Evolutionary conservation across 2,797 vertebrate genomes (phyloP), one percentile per base, ranked within the genome.

Genomic region (Chlorospingus semifuscus): DNA sequence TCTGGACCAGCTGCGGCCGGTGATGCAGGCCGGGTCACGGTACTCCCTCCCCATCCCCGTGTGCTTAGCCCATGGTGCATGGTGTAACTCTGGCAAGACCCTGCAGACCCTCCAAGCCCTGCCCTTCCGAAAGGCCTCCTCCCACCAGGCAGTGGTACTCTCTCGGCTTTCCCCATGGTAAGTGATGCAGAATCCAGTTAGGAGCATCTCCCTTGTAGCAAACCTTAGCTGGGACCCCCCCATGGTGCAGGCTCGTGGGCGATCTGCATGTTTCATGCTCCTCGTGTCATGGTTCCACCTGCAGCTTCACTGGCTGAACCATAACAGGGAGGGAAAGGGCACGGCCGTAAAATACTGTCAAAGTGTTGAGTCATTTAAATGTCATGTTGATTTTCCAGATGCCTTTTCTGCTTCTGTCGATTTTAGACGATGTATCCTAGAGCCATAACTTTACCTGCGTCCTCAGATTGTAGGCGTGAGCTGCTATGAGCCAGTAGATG

Each of bases 401-500:
- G 96, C 96, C 96, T 97, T 90, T 97, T 92, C 95, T 93, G 96
- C 95, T 96, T 96, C 87, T 89, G 61, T 94, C 55, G 4, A 49
- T 77, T 90, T 71, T 96, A 96, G 97, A 94, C 15, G 4, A 36
- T 94, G 81, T 94, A 72, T 94, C 78, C 89, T 96, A 97, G 96
- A 97, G 97, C 97, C 97, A 95, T 98, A 97, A 96, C 70, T 87
- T 86, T 57, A 90, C 60, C 93, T 26, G 78, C 78, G 60, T 90
- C 95, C 95, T 96, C 95, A 83, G 96, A 80, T 59, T 9, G 46
- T 96, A 97, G 96, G 92, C 18, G 52, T 94, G 80, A 96, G 97
- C 97, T 97, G 97, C 97, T 96, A 37, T 80, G 89, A 97, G 92
- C 97, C 97, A 83, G 88, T 95, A 97, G 97, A 91, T 79, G 76